Evolutionary conservation across 2,113 vertebrate species (phyloP).

Genomic region (Sturnira hondurensis): DNA sequence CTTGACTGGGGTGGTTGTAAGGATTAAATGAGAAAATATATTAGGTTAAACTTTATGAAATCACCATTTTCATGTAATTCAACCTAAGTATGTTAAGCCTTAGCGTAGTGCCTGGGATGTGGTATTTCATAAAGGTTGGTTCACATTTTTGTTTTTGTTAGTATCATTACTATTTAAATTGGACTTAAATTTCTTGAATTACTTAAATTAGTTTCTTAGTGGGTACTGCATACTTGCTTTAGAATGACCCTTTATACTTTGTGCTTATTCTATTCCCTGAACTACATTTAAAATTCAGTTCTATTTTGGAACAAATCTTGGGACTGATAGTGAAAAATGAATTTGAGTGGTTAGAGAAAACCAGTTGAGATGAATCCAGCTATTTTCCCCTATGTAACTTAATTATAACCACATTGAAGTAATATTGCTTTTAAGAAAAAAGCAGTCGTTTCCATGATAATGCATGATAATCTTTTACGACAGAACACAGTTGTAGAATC

Average conservation of each 20-base stretch:
- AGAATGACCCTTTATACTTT: background rate
- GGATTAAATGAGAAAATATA: slow-evolving; percentile 7
- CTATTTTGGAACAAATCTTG: background rate
- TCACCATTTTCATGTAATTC: background rate
- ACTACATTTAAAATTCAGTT: slow-evolving; percentile 3
- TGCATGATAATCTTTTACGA: background rate
- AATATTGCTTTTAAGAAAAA: slow-evolving; percentile 25
- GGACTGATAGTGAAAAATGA: slow-evolving; percentile 22
- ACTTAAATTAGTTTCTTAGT: background rate
- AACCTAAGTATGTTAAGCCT: background rate
- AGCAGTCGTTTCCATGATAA: slow-evolving; percentile 26
- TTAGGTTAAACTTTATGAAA: background rate
- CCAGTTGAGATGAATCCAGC: background rate
- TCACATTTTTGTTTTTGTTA: slow-evolving; percentile 9
- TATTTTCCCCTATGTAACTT: background rate
- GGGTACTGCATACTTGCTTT: background rate
- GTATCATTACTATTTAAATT: slow-evolving; percentile 32
- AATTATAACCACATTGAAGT: background rate
- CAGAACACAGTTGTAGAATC: background rate
- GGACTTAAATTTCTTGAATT: background rate
- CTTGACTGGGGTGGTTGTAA: background rate
- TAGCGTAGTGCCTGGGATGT: background rate
- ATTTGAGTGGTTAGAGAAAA: slow-evolving; percentile 13
- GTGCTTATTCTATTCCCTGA: background rate
- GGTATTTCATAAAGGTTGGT: background rate